Evolutionary conservation across 2,797 vertebrate genomes (phyloP), one percentile per base, ranked within the genome.

Genomic region (Numenius phaeopus): DNA sequence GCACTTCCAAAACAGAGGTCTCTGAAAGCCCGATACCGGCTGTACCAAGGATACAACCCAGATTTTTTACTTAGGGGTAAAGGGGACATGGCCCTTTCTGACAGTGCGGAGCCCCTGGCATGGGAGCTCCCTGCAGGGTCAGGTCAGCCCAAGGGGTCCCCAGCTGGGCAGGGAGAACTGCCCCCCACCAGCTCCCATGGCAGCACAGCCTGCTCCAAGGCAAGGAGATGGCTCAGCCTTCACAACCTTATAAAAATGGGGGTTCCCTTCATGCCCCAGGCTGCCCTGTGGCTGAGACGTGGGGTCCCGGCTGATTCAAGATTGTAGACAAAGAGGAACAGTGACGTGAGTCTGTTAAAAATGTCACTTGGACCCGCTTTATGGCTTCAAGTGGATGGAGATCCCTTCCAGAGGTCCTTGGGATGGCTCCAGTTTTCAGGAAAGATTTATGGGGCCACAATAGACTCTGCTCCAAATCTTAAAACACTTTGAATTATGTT

Each of bases 41-140:
- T 49, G 34, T 27, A 42, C 54, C 6, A 19, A n/a, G 54, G 65
- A 54, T 49, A 19, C 37, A 29, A 22, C 23, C 22, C 42, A 22
- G 34, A 40, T 10, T 22, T 69, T 58, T 32, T 16, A 32, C 27
- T 47, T 22, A 11, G 14, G 54, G 22, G 10, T 24, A 19, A 55
- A 55, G 26, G 15, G 27, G 42, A 46, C 15, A 2, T 2, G 40
- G 40, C 29, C n/a, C 52, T 39, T 81, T 17, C 52, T n/a, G 42
- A 7, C 29, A 21, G 42, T 1, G 5, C 1, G 3, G 29, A 47
- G 17, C 42, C 17, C 23, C 20, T 0, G 2, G 64, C 15, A 29
- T 3, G 2, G 40, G 39, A 54, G 59, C 14, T 30, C 24, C 39
- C 61, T 17, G 7, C 39, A 40, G 44, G 44, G 34, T 18, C 1